Conservation (phyloP, 2,797 vertebrate species). For the Falco rusticolus region DNA sequence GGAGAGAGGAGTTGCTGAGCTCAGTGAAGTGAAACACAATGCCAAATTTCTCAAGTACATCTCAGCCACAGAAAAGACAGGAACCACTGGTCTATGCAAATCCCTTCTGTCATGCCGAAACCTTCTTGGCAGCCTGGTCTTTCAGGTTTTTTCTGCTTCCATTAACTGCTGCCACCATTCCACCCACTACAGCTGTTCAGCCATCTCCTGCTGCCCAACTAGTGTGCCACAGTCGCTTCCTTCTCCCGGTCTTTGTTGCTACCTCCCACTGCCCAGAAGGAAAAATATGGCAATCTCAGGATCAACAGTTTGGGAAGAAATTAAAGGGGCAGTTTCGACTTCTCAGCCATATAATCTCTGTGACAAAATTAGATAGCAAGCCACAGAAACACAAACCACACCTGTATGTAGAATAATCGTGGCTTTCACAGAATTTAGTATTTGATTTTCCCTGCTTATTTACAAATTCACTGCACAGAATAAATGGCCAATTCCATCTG, state of each 20-base stretch:
- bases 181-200: neutral
- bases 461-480: neutral
- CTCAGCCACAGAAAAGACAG: neutral
- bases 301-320: neutral
- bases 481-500: neutral
- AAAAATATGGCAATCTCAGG: neutral
- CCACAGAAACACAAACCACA: neutral
- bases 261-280: neutral
- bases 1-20: neutral
- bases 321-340: neutral
- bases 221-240: neutral
- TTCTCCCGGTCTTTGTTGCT: neutral
- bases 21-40: neutral
- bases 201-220: neutral
- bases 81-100: slow-evolving; percentile 36
- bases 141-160: neutral
- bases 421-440: neutral
- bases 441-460: neutral
- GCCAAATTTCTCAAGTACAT: neutral
- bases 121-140: neutral
- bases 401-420: neutral
- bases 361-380: neutral
- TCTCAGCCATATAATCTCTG: neutral
- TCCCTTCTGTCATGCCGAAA: slow-evolving; percentile 29
- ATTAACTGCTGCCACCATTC: slow-evolving; percentile 4